Evolutionary conservation across 2,113 vertebrate genomes (phyloP), one percentile per base, ranked within the genome.

Genomic region (Burhinus bistriatus): DNA sequence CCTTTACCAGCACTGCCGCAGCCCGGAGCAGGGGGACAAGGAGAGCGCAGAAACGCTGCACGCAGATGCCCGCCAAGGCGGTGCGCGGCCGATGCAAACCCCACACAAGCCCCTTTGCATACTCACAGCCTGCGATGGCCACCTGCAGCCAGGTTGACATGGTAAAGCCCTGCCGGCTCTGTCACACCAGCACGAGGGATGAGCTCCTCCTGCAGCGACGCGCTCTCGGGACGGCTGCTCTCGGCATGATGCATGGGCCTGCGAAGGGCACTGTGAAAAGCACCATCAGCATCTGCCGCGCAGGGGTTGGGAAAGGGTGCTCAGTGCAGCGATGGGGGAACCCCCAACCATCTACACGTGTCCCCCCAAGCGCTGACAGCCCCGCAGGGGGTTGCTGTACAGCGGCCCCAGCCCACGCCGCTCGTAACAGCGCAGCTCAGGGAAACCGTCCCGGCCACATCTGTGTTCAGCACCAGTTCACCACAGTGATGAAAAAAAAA

Each of bases 121-220:
- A 88, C 89, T 94, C 38, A 94, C 93, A 84, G 42, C 34, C 20
- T 3, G 9, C 0, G 5, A n/a, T 0, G 32, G n/a, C 12, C 7
- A 0, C 6, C 8, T 0, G 30, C 22, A 36, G 40, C 29, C n/a
- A 4, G 15, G 40, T 1, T 13, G 20, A 27, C 83, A 79, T 73
- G 65, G 58, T 22, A 4, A 65, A 71, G 40, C 27, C 40, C 30
- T 2, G 9, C 25, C 14, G 26, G 26, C 8, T 25, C n/a, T 2
- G 51, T 69, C 89, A 58, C 2, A 57, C 16, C 19, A 20, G 32
- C 22, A 9, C 0, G 5, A 40, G 49, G 49, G 23, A 29, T 1
- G 14, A 23, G 23, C 7, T 34, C 6, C 52, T 59, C 17, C 59
- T 17, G 38, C 64, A 17, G 36, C 3, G 1, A 21, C 1, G 5